Conservation (phyloP, 2,797 vertebrate genomes). For the Zalophus californianus region DNA sequence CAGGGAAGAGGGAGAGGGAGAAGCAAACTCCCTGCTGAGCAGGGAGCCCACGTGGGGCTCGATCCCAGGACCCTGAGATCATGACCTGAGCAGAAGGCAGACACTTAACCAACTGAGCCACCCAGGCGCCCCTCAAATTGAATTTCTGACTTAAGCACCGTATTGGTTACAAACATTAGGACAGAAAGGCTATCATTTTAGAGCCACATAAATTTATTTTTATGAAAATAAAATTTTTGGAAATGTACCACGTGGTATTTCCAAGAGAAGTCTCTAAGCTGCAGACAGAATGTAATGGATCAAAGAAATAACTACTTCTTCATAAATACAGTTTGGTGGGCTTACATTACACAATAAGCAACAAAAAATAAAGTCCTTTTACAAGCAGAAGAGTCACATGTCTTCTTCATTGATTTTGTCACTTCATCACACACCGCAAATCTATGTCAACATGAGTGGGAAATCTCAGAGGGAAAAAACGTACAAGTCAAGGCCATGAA, state of each 20-base stretch:
- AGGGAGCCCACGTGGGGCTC: neutral
- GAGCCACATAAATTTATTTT: conserved; percentile 66
- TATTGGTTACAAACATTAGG: neutral
- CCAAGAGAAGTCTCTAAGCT: conserved; percentile 73
- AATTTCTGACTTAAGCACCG: neutral
- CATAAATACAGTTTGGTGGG: conserved; percentile 79
- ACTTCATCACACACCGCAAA: conserved; percentile 87
- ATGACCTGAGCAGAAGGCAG: neutral
- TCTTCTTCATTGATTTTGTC: conserved; percentile 88
- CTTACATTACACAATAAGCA: conserved; percentile 84
- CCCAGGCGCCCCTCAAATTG: neutral
- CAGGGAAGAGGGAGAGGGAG: neutral
- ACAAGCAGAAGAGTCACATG: conserved; percentile 78
- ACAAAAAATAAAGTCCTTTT: conserved; percentile 83
- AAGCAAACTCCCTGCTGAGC: neutral
- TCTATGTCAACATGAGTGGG: conserved; percentile 88
- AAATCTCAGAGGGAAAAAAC: conserved; percentile 86
- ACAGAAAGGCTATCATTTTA: neutral
- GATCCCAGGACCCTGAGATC: neutral
- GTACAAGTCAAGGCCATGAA: conserved; percentile 86
- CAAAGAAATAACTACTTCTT: conserved; percentile 82
- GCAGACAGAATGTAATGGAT: conserved; percentile 76
- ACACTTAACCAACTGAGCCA: accelerated
- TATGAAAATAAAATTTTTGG: conserved; percentile 75
- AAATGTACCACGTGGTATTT: conserved; percentile 64